Conservation (phyloP, 1,140 invertebrate species). For the Hirudo medicinalis region DNA sequence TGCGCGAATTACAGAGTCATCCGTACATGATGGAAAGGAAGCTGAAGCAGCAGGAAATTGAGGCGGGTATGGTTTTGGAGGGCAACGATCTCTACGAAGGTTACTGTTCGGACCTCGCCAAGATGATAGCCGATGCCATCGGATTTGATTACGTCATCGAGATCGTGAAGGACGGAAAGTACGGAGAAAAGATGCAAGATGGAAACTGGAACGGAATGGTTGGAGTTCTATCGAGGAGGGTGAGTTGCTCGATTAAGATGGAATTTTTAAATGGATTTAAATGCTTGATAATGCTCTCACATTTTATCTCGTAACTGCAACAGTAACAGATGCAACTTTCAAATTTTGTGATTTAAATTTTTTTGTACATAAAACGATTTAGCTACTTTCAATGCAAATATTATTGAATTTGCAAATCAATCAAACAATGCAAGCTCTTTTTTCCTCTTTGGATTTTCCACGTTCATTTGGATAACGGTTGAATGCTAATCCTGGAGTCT, state of each 20-base stretch:
- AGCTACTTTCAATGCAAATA: no score
- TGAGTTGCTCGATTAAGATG: slow-evolving; percentile 43
- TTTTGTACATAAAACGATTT: no score
- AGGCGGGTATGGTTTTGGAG: neutral
- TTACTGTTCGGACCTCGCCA: slow-evolving; percentile 33
- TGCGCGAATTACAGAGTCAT: slow-evolving; percentile 1
- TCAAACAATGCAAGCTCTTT: no score
- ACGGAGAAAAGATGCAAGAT: slow-evolving; percentile 57
- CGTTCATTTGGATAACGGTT: no score
- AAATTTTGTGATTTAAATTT: no score
- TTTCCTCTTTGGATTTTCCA: no score
- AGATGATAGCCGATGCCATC: slow-evolving; percentile 18
- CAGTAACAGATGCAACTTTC: no score
- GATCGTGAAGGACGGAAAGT: slow-evolving; percentile 80
- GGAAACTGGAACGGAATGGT: slow-evolving; percentile 96
- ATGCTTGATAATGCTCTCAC: no score
- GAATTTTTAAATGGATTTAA: no score
- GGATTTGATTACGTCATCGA: slow-evolving; percentile 78
- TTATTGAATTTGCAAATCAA: no score
- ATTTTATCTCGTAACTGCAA: no score
- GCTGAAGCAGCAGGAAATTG: slow-evolving; percentile 8
- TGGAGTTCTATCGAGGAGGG: slow-evolving; percentile 78
- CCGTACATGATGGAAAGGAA: slow-evolving; percentile 12
- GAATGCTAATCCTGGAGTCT: no score
- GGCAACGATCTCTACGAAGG: slow-evolving; percentile 48